Conservation (phyloP, 64 coral and sea anemone genomes). For the Catalaphyllia jardinei region DNA sequence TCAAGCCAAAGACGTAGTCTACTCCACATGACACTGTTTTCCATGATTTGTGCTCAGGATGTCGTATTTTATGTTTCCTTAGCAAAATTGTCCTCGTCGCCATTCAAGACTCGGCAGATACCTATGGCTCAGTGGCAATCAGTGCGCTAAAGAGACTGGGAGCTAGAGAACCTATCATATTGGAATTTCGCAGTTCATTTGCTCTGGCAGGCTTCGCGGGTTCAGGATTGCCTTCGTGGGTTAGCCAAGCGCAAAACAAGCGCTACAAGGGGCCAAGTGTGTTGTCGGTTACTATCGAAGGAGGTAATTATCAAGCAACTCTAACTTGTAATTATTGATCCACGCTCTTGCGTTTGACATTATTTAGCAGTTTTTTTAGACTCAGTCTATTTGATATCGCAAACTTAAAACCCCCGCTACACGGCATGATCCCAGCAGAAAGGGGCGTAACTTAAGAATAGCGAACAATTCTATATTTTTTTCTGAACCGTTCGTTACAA, state of each 20-base stretch:
- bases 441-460: too few species aligned
- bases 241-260: neutral
- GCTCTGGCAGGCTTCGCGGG: neutral
- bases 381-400: too few species aligned
- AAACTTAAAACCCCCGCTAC: too few species aligned
- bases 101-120: neutral
- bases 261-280: neutral
- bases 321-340: too few species aligned
- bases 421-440: too few species aligned
- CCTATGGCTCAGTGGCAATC: neutral
- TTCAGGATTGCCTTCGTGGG: neutral
- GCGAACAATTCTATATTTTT: too few species aligned
- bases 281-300: too few species aligned
- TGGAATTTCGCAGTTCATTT: neutral
- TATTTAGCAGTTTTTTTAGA: too few species aligned
- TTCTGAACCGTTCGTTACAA: too few species aligned
- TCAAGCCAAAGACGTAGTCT: neutral
- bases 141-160: neutral
- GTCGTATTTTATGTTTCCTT: neutral
- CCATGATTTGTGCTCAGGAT: neutral
- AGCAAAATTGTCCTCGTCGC: constrained; percentile 25
- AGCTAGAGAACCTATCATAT: neutral
- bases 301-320: too few species aligned
- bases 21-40: neutral
- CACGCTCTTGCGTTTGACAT: too few species aligned